phyloP scores from a whole-genome alignment of 1,140 invertebrate genomes.

The Heliothis virescens region DNA sequence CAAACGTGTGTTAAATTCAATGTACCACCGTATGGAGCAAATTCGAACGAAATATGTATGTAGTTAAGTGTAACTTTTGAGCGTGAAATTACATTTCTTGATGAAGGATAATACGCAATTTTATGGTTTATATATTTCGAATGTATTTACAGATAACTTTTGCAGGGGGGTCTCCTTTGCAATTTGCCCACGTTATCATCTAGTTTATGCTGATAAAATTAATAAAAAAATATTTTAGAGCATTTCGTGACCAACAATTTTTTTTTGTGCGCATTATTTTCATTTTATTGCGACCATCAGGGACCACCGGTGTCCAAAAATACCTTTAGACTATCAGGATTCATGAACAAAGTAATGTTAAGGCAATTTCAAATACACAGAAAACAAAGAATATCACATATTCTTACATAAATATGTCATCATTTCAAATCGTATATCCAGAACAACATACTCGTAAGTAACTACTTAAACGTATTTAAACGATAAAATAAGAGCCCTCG shows the following conservation, averaged over 20 bases:
- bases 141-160: not conserved
- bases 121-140: not conserved
- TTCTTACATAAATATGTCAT: too few species aligned
- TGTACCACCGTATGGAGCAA: not conserved
- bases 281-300: too few species aligned
- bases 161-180: too few species aligned
- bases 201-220: too few species aligned
- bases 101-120: slow-evolving; percentile 6
- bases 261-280: too few species aligned
- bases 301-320: too few species aligned
- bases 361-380: not conserved
- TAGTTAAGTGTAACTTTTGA: not conserved
- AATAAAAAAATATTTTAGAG: too few species aligned
- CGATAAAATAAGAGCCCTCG: slow-evolving; percentile 19
- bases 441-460: not conserved
- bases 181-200: too few species aligned
- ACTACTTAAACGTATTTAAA: not conserved
- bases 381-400: not conserved
- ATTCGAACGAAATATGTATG: not conserved
- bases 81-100: slow-evolving; percentile 8
- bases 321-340: too few species aligned
- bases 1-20: not conserved
- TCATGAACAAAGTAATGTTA: not conserved
- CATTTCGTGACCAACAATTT: too few species aligned
- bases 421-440: too few species aligned